These are phyloP conservation scores for Leiothrix lutea DNA, from an alignment of 2,113 vertebrate genomes.

Conservation along the genomic window DNA sequence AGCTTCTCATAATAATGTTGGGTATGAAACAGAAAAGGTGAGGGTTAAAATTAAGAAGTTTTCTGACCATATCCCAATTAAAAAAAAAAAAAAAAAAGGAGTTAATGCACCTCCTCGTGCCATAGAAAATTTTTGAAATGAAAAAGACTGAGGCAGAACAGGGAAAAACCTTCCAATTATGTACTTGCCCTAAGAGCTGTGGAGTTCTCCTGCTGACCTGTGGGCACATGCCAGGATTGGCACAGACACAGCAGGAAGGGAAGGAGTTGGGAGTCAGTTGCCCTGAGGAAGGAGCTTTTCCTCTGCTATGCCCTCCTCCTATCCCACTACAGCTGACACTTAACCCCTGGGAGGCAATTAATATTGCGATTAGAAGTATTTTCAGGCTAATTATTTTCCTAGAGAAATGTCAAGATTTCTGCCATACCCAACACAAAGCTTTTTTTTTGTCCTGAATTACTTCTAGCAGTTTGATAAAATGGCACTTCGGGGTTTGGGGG, in stretches of 20 bases:
- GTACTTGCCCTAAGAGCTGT: not conserved
- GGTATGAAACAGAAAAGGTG: not conserved
- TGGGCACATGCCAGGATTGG: not conserved
- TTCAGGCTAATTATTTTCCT: slow-evolving; percentile 7
- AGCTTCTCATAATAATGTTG: fast-evolving
- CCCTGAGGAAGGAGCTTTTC: not conserved
- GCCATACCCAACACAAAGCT: not conserved
- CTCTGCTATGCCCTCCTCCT: not conserved
- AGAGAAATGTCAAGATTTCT: not conserved
- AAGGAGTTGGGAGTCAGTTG: not conserved
- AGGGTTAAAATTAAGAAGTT: not conserved
- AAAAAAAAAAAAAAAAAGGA: not conserved
- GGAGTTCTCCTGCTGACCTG: not conserved
- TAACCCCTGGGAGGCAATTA: slow-evolving; percentile 13
- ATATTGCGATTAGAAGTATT: not conserved
- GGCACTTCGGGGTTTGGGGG: not conserved
- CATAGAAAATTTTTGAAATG: not conserved
- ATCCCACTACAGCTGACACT: not conserved
- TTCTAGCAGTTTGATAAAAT: not conserved
- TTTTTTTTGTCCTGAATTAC: not conserved
- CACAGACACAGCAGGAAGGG: not conserved
- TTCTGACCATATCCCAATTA: not conserved
- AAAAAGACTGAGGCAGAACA: not conserved
- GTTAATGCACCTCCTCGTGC: not conserved
- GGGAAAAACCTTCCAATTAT: fast-evolving